These are phyloP conservation scores for Popillia japonica DNA, from an alignment of 1,140 invertebrate species.

Conservation along the genomic window DNA sequence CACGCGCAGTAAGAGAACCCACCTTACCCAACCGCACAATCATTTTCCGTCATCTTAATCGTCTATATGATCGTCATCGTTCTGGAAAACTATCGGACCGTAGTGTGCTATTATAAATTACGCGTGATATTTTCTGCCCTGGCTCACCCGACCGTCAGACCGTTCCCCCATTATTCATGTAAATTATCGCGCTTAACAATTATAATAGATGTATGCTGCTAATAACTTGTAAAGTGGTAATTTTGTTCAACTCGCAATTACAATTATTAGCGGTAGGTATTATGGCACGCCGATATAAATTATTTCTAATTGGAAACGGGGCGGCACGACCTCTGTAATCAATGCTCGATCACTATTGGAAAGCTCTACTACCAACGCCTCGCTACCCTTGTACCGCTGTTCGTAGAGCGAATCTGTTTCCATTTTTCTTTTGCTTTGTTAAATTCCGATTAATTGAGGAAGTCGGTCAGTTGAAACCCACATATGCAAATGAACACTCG, in stretches of 20 bases:
- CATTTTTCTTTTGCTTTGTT: constrained; percentile 5
- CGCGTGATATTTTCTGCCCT: constrained; percentile 25
- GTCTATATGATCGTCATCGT: not conserved
- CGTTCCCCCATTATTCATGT: constrained; percentile 33
- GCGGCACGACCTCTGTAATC: not conserved
- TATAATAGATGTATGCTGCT: constrained; percentile 34
- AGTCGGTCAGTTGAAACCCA: not conserved
- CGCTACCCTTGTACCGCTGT: not conserved
- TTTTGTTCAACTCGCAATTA: constrained; percentile 26
- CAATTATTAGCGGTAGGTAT: constrained; percentile 27
- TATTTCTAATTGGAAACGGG: constrained; percentile 31
- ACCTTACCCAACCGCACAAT: not conserved
- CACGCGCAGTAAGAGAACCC: too few species aligned
- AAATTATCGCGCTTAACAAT: constrained; percentile 35
- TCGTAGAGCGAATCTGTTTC: not conserved
- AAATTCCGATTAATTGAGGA: constrained; percentile 18
- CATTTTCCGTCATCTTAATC: not conserved
- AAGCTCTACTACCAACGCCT: not conserved
- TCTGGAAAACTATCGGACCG: constrained; percentile 14
- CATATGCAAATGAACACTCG: not conserved
- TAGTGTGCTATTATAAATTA: constrained; percentile 12
- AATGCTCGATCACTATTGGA: constrained; percentile 9
- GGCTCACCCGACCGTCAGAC: not conserved
- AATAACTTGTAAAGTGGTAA: constrained; percentile 36
- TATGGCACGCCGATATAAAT: constrained; percentile 15